Evolutionary conservation across 2,888 invertebrate species (phyloP).

Genomic region (Cheilosia soror): DNA sequence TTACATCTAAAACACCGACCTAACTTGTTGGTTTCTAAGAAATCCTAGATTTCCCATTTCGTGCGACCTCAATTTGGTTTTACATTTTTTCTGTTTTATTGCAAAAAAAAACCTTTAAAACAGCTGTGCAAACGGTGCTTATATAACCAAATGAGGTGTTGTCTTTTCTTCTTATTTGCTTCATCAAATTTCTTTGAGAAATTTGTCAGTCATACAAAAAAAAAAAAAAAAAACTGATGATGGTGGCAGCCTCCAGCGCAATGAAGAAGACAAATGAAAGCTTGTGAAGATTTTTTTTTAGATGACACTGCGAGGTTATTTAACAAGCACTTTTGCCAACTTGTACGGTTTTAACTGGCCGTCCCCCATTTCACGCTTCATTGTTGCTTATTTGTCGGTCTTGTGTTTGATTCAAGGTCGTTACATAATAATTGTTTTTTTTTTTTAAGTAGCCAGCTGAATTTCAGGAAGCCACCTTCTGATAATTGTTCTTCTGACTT

Average conservation of each 20-base stretch:
- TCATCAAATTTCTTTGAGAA: conserved; percentile 5
- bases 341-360: conserved; percentile 17
- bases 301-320: conserved; percentile 17
- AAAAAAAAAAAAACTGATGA: not conserved
- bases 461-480: not conserved
- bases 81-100: not conserved
- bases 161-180: conserved; percentile 3
- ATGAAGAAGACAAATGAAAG: not conserved
- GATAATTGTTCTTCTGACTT: not conserved
- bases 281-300: conserved; percentile 1
- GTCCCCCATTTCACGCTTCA: not conserved
- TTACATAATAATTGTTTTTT: conserved; percentile 22
- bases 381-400: not conserved
- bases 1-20: not conserved
- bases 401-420: conserved; percentile 29
- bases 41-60: conserved; percentile 12
- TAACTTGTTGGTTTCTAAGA: conserved; percentile 15
- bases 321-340: not conserved
- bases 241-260: not conserved
- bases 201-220: conserved; percentile 3
- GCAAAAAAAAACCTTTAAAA: conserved; percentile 10
- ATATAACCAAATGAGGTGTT: conserved; percentile 12
- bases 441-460: conserved; percentile 3
- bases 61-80: conserved; percentile 21
- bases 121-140: conserved; percentile 5